phyloP scores from a whole-genome alignment of 2,113 vertebrate species.

The Tauraco erythrolophus region DNA sequence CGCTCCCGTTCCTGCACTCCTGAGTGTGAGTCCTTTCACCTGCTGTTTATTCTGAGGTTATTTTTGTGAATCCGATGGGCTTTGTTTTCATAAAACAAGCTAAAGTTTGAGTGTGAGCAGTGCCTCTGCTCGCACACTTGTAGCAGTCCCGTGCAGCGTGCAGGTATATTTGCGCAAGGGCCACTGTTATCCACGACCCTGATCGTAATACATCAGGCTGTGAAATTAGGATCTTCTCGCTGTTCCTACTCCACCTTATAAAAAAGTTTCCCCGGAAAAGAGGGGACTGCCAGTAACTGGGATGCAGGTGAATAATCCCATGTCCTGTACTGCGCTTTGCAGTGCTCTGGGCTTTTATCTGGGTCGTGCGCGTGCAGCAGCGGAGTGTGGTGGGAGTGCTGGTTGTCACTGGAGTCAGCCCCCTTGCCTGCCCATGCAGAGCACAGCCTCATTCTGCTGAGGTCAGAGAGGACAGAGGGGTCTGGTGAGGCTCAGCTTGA shows the following conservation, averaged over 20 bases:
- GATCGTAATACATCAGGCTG: accelerated
- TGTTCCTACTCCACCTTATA: neutral
- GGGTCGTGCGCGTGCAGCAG: accelerated
- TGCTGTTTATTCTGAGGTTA: neutral
- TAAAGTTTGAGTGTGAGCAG: neutral
- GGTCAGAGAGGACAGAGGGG: neutral
- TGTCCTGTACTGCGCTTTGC: neutral
- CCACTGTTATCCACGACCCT: neutral
- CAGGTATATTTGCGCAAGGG: neutral
- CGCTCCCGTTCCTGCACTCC: neutral
- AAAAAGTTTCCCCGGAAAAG: neutral
- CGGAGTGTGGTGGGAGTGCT: neutral
- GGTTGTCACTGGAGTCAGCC: neutral
- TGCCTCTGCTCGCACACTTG: neutral
- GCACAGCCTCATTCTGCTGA: neutral
- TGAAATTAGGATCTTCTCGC: neutral
- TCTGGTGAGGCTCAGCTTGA: neutral
- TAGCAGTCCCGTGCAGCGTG: accelerated
- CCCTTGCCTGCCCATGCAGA: neutral
- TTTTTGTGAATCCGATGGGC: neutral
- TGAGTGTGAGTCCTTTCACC: neutral
- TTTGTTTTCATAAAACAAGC: neutral
- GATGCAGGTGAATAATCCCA: neutral
- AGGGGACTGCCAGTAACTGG: neutral
- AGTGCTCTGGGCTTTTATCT: neutral